Percentiles rank a stretch among this genome's conserved stretches.
Conservation (phyloP, 1,140 invertebrate genomes). For the Zaprionus vittiger region DNA sequence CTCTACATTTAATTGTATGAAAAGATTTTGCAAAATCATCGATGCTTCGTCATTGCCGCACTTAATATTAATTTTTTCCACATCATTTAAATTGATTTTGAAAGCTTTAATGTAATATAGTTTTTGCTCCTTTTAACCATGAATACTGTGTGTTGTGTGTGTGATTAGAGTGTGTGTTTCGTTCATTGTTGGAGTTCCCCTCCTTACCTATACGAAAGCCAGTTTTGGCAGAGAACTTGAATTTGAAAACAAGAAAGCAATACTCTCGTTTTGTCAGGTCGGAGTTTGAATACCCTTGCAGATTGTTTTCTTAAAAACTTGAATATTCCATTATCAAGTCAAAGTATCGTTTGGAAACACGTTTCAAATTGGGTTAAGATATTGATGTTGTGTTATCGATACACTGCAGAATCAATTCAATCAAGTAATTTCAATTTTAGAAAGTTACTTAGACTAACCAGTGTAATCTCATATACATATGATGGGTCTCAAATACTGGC, state of each 20-base stretch:
- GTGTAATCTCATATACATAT: neutral
- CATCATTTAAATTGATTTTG: slow-evolving; percentile 7
- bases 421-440: no score
- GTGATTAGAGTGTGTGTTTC: neutral
- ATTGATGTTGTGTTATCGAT: no score
- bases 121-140: slow-evolving; percentile 7
- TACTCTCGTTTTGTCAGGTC: neutral
- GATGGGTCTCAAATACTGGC: neutral
- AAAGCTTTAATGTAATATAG: neutral
- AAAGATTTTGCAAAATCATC: neutral
- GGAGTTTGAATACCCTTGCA: neutral
- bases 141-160: neutral
- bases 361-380: no score
- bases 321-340: neutral
- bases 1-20: neutral
- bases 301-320: neutral
- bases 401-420: no score
- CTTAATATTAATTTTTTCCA: neutral
- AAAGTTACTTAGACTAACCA: neutral
- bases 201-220: neutral
- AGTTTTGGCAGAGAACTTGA: slow-evolving; percentile 11
- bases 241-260: slow-evolving; percentile 9
- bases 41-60: neutral
- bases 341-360: neutral
- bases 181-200: neutral